Base-by-base conservation (phyloP, 2,113 vertebrate genomes). In the Probosciger aterrimus region DNA sequence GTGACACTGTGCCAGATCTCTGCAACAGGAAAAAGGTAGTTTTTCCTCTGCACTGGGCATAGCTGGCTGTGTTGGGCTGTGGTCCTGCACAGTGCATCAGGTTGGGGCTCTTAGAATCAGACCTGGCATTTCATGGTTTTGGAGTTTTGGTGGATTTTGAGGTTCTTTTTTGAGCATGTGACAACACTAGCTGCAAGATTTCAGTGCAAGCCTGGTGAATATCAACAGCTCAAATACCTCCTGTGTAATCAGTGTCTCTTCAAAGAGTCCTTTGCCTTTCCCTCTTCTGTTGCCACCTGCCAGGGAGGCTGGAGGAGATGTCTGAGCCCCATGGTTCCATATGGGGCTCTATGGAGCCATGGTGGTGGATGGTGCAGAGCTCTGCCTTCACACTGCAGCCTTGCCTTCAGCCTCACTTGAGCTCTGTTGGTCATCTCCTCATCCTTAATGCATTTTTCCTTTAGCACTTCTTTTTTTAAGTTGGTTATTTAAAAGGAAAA, bases 301-400 rank as follows among this genome's bases (percentile, higher is more conserved):
- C 20, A 74, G 13, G 6, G 15, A 82, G 65, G 10, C 47, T 0
- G 4, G 33, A 65, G 49, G 35, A 86, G 62, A 27, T 2, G 1
- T 12, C 27, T 22, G 46, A 87, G n/a, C 47, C 27, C 53, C 6
- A 0, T 47, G 19, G 53, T 69, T 18, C 53, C 22, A 8, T 4
- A 0, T 75, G 37, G 15, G 22, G 43, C 28, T 43, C 41, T 67
- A 43, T 5, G 2, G 33, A 69, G 28, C 53, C 1, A 0, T 2
- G 6, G 37, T 4, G 2, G 83, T 4, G 8, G 41, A 62, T 55
- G 43, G 20, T 33, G 35, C 59, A 68, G 87, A 62, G 77, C 76
- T 82, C 79, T 93, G 30, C 49, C 33, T 75, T 89, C 0, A 0
- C 62, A 4, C 62, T 0, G 0, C 43, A 67, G 25, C 14, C 33